Base-by-base conservation (phyloP, 2,797 vertebrate species). In the Myoxocephalus aenaeus region DNA sequence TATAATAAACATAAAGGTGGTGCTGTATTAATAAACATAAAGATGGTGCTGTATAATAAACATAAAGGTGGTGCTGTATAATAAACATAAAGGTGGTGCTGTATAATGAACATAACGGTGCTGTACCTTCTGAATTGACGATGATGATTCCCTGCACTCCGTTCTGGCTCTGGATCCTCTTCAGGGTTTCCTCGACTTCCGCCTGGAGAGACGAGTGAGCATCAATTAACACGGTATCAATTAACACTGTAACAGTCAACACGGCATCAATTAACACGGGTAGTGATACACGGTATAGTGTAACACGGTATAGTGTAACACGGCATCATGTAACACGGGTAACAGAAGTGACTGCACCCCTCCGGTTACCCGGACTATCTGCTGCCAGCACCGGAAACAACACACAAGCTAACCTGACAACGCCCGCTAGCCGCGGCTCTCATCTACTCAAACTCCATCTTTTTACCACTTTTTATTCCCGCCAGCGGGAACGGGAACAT, bases 161-260 rank as follows among this genome's bases (percentile, higher is more conserved):
- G 53, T 98, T 98, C 79, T 99, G 98, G 86, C 94, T 89, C 94
- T 98, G 97, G 82, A 99, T 98, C 86, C 98, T 94, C 92, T 99
- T 99, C 86, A 99, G 91, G 0, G 98, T 99, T 90, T 99, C 98
- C 61, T 99, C 98, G 8, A 99, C 98, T 82, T 99, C 98, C 65
- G 98, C 97, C 98, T 99, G 82, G 29, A 34, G 65, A 61, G 64
- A 75, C 7, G 3, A 58, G 2, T 32, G 15, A 76, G 17, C 2
- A 63, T 46, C 9, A 44, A 10, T 20, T 12, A 29, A n/a, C 48
- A 46, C 40, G 40, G 34, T 7, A 34, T 1, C 34, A 8, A 2
- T 2, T 4, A 4, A 34, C 34, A 34, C 34, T 3, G 7, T 17
- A n/a, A 3, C 51, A 15, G 3, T 7, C 27, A 25, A 14, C 13